Conservation (phyloP, 2,797 vertebrate species). For the Tamandua tetradactyla region DNA sequence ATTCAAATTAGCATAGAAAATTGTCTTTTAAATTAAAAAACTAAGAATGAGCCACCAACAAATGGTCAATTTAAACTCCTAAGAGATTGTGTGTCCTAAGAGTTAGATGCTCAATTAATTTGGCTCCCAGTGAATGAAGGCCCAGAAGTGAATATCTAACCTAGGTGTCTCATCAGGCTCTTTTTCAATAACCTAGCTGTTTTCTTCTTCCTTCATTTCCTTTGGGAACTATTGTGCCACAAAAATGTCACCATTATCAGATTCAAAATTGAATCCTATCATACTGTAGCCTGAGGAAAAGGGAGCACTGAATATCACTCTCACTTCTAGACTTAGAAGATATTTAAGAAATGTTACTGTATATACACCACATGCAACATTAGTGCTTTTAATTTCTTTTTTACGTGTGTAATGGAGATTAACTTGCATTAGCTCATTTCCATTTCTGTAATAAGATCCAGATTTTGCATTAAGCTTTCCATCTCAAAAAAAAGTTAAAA, state of each 20-base stretch:
- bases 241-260: slow-evolving; percentile 71
- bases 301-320: slow-evolving; percentile 75
- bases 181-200: slow-evolving; percentile 63
- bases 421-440: slow-evolving; percentile 73
- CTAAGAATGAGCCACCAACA: background rate
- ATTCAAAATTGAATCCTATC: slow-evolving; percentile 79
- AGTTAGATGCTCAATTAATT: slow-evolving; percentile 72
- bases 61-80: slow-evolving; percentile 41
- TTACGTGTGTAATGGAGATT: slow-evolving; percentile 76
- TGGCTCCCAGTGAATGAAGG: slow-evolving; percentile 43
- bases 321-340: slow-evolving; percentile 71
- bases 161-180: slow-evolving; percentile 42
- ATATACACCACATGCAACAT: slow-evolving; percentile 63
- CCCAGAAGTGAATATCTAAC: slow-evolving; percentile 37
- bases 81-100: slow-evolving; percentile 25
- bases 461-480: slow-evolving; percentile 71
- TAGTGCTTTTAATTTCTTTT: slow-evolving; percentile 79
- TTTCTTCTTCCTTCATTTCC: slow-evolving; percentile 73
- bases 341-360: slow-evolving; percentile 71
- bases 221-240: slow-evolving; percentile 72
- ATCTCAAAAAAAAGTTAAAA: slow-evolving; percentile 77
- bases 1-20: slow-evolving; percentile 53
- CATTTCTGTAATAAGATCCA: slow-evolving; percentile 74
- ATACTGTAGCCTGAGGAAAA: slow-evolving; percentile 74
- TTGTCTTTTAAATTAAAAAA: slow-evolving; percentile 52